phyloP scores from a whole-genome alignment of 2,797 vertebrate species.

The Coccyzus lansbergi region DNA sequence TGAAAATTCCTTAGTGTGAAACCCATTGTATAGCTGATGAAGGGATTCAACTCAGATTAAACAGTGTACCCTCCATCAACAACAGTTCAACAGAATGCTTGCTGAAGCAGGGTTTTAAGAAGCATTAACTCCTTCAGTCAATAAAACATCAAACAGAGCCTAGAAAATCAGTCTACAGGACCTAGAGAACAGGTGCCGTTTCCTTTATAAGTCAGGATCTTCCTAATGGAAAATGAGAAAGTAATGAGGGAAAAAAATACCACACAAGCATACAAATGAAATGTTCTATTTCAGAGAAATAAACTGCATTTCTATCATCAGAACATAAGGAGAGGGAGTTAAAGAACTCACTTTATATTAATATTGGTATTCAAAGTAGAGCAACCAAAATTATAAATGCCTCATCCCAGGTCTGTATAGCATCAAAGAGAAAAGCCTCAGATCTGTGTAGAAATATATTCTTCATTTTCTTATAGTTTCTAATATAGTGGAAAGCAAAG shows the following conservation, averaged over 20 bases:
- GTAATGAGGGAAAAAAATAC: background rate
- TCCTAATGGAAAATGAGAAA: background rate
- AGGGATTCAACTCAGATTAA: background rate
- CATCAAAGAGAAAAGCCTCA: constrained; percentile 5
- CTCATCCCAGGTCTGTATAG: background rate
- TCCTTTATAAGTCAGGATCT: background rate
- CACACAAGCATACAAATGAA: constrained; percentile 17
- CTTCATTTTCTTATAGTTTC: constrained; percentile 4
- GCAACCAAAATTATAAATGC: background rate
- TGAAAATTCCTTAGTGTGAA: background rate
- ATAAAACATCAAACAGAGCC: background rate
- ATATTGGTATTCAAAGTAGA: background rate
- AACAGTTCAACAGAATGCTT: background rate
- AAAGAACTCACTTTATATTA: background rate
- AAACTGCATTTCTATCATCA: background rate
- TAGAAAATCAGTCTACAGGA: background rate
- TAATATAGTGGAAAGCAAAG: background rate
- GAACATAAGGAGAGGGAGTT: background rate
- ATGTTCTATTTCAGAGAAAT: background rate
- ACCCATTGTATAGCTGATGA: background rate
- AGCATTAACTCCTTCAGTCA: background rate
- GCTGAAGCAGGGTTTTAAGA: background rate
- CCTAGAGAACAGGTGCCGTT: constrained; percentile 48
- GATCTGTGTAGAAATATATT: background rate
- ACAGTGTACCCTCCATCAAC: background rate